Evolutionary conservation across 2,888 invertebrate species (phyloP).

Genomic region (Palloptera scutellata): DNA sequence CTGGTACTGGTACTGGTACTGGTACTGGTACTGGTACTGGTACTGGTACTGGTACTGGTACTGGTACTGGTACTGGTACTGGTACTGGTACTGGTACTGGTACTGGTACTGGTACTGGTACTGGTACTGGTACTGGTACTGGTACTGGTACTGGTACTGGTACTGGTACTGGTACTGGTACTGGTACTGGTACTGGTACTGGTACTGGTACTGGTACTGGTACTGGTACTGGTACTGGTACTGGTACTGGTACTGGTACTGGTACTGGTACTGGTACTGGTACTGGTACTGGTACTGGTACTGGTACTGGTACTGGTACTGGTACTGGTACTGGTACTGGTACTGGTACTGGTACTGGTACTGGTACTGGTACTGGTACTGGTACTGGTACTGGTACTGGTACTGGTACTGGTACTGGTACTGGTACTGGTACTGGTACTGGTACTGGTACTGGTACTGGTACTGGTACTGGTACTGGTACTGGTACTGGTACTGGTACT

Average conservation of each 20-base stretch:
- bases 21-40: background rate
- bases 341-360: background rate
- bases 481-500: background rate
- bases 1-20: background rate
- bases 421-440: background rate
- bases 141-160: background rate
- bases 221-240: background rate
- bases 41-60: background rate
- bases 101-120: background rate
- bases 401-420: background rate
- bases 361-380: background rate
- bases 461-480: background rate
- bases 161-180: background rate
- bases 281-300: background rate
- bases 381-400: background rate
- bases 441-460: background rate
- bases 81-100: background rate
- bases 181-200: background rate
- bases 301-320: background rate
- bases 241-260: background rate
- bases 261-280: background rate
- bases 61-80: background rate
- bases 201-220: background rate
- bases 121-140: background rate
- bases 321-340: background rate